Evolutionary conservation across 2,888 invertebrate genomes (phyloP).

Genomic region (Mechanitis mazaeus): DNA sequence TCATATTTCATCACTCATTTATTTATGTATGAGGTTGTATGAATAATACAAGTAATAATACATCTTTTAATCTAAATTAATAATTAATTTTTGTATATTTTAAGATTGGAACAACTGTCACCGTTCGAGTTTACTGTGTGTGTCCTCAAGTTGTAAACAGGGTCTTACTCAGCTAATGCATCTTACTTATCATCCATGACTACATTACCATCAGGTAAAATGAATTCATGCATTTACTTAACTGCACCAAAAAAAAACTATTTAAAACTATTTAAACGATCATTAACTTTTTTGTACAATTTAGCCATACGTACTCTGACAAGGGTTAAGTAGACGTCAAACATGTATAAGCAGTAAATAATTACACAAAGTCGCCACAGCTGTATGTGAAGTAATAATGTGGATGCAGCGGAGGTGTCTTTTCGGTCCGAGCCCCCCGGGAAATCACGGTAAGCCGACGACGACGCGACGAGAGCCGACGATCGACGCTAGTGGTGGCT

Average conservation of each 20-base stretch:
- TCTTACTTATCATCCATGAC: too few relatives aligned
- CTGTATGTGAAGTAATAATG: constrained; percentile 70
- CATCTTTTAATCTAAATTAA: too few relatives aligned
- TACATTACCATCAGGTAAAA: too few relatives aligned
- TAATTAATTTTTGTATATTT: neutral
- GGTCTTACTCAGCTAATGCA: too few relatives aligned
- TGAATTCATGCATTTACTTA: too few relatives aligned
- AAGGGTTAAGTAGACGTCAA: neutral
- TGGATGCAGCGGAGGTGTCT: constrained; percentile 70
- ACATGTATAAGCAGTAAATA: constrained; percentile 42
- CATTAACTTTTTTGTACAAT: too few relatives aligned
- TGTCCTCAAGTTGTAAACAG: too few relatives aligned
- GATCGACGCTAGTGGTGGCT: constrained; percentile 45
- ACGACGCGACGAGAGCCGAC: constrained; percentile 61
- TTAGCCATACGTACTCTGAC: neutral
- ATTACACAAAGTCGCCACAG: constrained; percentile 48
- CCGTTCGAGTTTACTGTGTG: too few relatives aligned
- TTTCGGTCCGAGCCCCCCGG: constrained; percentile 70
- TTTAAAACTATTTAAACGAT: too few relatives aligned
- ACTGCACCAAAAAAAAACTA: too few relatives aligned
- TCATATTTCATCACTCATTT: constrained; percentile 34
- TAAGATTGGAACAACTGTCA: too few relatives aligned
- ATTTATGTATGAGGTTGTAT: neutral
- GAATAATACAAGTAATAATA: neutral
- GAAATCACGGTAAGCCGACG: constrained; percentile 76